phyloP scores from a whole-genome alignment of 2,797 vertebrate species.

The Xenopus petersii region DNA sequence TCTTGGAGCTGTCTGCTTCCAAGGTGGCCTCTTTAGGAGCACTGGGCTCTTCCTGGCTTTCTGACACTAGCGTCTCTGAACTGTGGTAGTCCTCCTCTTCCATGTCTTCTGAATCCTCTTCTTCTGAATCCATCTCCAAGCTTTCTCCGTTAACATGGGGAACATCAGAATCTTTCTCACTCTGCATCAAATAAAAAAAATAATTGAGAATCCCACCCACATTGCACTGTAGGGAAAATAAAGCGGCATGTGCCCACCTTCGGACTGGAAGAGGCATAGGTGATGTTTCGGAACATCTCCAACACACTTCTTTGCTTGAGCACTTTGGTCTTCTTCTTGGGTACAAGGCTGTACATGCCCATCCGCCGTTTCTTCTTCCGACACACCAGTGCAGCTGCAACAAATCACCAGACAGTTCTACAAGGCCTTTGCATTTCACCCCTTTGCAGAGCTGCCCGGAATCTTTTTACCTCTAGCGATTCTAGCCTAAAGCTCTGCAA shows the following conservation, averaged over 20 bases:
- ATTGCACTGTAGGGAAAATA: too few species aligned
- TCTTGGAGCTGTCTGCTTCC: conserved; percentile 57
- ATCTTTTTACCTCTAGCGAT: too few species aligned
- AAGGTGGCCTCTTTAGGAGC: conserved; percentile 61
- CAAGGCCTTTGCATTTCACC: too few species aligned
- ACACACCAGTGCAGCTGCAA: conserved; percentile 73
- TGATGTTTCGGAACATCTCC: conserved; percentile 89
- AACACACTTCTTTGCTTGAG: conserved; percentile 89
- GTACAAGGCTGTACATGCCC: conserved; percentile 96
- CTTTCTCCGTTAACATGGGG: conserved; percentile 83
- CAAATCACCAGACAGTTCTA: not conserved
- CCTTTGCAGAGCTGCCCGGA: too few species aligned
- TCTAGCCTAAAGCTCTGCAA: too few species aligned
- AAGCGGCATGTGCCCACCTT: conserved; percentile 70
- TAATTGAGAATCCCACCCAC: too few species aligned
- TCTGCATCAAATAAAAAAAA: conserved; percentile 47
- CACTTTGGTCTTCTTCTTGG: conserved; percentile 97
- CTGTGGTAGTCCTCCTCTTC: conserved; percentile 68
- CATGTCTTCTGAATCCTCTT: conserved; percentile 65
- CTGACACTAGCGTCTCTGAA: conserved; percentile 59
- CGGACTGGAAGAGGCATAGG: conserved; percentile 69
- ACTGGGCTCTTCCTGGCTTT: conserved; percentile 65
- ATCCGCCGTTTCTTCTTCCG: conserved; percentile 97
- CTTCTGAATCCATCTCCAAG: conserved; percentile 73
- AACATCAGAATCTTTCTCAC: conserved; percentile 64